Evolutionary conservation across 2,797 vertebrate species (phyloP).

Genomic region (Sebastes flavidus): DNA sequence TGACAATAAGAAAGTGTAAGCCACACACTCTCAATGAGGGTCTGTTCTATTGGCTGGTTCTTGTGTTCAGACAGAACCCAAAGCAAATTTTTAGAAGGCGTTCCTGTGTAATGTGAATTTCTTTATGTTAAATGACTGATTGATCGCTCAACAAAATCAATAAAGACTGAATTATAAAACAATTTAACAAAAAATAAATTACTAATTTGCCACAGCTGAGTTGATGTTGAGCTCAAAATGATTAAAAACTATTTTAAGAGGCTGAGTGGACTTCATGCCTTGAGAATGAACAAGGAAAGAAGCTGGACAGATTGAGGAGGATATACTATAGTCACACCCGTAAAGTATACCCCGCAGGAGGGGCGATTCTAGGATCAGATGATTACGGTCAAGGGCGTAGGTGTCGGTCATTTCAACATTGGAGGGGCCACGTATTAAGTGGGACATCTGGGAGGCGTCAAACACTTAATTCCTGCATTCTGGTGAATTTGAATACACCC

Average conservation of each 20-base stretch:
- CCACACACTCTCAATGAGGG: not conserved
- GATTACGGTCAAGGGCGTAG: no score
- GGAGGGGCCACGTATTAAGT: no score
- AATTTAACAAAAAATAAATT: not conserved
- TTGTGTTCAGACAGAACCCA: not conserved
- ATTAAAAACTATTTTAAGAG: not conserved
- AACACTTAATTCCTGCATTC: no score
- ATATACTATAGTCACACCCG: not conserved
- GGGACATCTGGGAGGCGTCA: no score
- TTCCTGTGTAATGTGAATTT: not conserved
- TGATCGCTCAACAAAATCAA: not conserved
- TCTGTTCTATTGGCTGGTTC: not conserved
- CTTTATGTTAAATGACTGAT: no score
- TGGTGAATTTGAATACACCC: no score
- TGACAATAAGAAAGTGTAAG: not conserved
- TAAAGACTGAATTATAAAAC: not conserved
- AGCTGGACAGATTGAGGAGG: not conserved
- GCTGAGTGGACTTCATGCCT: not conserved
- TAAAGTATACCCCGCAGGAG: no score
- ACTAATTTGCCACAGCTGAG: not conserved
- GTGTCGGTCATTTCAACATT: no score
- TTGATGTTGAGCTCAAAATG: not conserved
- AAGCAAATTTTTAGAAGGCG: not conserved
- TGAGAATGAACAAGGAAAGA: not conserved
- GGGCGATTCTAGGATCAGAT: no score